phyloP scores from a whole-genome alignment of 2,113 vertebrate species.

The Jaculus jaculus region DNA sequence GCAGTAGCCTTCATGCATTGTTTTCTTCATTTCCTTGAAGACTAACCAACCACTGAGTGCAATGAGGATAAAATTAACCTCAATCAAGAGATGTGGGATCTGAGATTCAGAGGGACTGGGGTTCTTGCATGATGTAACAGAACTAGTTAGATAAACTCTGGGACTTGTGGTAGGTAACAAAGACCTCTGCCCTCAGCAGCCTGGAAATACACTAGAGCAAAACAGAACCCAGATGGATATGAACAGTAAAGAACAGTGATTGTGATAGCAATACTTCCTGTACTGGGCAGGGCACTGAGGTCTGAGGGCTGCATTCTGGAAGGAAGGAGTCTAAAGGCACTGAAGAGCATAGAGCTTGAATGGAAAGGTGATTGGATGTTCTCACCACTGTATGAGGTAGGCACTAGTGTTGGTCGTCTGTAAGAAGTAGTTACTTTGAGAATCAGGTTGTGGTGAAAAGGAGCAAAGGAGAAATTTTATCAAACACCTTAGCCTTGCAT shows the following conservation, averaged over 20 bases:
- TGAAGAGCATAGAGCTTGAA: neutral
- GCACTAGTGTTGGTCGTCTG: neutral
- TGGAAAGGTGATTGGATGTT: neutral
- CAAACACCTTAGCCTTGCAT: neutral
- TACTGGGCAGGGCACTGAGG: neutral
- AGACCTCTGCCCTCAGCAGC: neutral
- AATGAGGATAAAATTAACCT: neutral
- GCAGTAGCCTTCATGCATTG: neutral
- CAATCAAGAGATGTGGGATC: neutral
- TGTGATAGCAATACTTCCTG: neutral
- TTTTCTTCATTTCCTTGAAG: neutral
- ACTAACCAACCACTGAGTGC: neutral
- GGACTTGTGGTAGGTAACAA: neutral
- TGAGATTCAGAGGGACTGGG: neutral
- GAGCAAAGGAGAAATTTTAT: neutral
- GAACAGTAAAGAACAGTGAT: neutral
- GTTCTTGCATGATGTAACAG: neutral
- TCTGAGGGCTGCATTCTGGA: neutral
- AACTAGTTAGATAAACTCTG: slow-evolving; percentile 5
- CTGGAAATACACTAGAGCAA: neutral
- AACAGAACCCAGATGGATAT: neutral
- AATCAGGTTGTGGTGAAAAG: neutral
- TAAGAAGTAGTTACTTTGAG: neutral
- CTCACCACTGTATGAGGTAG: neutral
- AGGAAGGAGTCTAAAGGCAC: neutral